Conservation (phyloP, 2,888 invertebrate species). For the Drosophila mimica region DNA sequence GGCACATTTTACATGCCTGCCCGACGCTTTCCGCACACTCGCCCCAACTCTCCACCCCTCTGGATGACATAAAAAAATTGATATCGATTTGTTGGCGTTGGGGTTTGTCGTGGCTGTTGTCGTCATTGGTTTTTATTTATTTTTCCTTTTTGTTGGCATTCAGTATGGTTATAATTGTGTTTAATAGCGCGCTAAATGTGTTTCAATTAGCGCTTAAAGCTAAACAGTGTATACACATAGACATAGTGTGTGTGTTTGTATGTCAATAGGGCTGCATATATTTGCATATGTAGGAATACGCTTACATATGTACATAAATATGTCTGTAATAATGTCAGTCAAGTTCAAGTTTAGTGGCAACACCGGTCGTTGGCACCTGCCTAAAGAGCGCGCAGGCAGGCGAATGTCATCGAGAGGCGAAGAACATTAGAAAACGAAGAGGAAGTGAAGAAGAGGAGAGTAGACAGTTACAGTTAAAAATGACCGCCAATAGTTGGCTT, state of each 20-base stretch:
- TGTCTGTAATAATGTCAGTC: slow-evolving; percentile 21
- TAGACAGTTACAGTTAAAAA: slow-evolving; percentile 14
- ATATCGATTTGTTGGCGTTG: slow-evolving; percentile 68
- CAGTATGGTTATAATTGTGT: slow-evolving; percentile 67
- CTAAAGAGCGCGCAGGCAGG: not conserved
- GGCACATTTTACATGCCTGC: slow-evolving; percentile 33
- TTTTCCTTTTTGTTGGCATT: slow-evolving; percentile 39
- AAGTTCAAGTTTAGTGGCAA: slow-evolving; percentile 52
- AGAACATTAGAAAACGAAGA: slow-evolving; percentile 9
- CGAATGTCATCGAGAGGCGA: slow-evolving; percentile 6
- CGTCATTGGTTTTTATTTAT: slow-evolving; percentile 12
- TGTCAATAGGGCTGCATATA: slow-evolving; percentile 47
- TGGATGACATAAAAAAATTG: slow-evolving; percentile 30
- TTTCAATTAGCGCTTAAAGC: slow-evolving; percentile 70
- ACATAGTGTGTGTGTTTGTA: slow-evolving; percentile 35
- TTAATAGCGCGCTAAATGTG: slow-evolving; percentile 78
- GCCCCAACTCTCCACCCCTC: slow-evolving; percentile 2
- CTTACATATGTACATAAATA: not conserved
- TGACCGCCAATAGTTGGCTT: slow-evolving; percentile 43
- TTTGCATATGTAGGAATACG: not conserved
- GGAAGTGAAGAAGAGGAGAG: not conserved
- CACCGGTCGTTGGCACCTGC: slow-evolving; percentile 56
- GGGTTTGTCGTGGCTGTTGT: slow-evolving; percentile 33
- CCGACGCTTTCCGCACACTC: slow-evolving; percentile 32
- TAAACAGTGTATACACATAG: slow-evolving; percentile 22